These are phyloP conservation scores for Adelphocoris suturalis DNA, from an alignment of 2,888 invertebrate species.

Conservation along the genomic window DNA sequence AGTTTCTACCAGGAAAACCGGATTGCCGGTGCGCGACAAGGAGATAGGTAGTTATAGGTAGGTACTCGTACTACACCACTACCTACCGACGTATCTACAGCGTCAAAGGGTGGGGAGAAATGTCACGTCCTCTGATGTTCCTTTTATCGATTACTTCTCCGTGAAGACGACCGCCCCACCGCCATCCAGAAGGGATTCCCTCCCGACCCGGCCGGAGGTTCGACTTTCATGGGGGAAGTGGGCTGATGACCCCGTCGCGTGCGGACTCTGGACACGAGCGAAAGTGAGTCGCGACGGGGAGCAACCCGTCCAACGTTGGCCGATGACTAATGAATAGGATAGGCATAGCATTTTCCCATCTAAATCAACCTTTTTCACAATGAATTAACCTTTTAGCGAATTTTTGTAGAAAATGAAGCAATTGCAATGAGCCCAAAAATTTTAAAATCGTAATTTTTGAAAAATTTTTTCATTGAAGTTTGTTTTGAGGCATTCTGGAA, in stretches of 20 bases:
- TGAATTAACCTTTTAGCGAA: no score
- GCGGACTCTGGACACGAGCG: slow-evolving; percentile 13
- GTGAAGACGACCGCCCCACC: slow-evolving; percentile 27
- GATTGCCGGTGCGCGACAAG: background rate
- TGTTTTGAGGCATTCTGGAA: no score
- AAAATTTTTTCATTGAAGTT: no score
- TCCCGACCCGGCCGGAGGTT: background rate
- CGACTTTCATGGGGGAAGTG: slow-evolving; percentile 52
- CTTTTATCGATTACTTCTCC: slow-evolving; percentile 7
- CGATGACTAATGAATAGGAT: no score
- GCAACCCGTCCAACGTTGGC: background rate
- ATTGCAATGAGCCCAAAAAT: no score
- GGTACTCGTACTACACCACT: background rate
- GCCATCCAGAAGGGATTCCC: slow-evolving; percentile 24
- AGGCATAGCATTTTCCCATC: no score
- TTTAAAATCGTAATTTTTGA: no score
- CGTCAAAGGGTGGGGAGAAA: background rate
- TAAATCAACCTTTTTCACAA: no score
- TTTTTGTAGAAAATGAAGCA: no score
- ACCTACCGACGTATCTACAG: no score
- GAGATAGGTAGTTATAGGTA: no score
- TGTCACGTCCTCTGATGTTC: slow-evolving; percentile 39
- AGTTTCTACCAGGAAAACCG: slow-evolving; percentile 18
- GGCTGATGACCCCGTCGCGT: slow-evolving; percentile 50
- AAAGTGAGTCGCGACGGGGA: slow-evolving; percentile 22